phyloP scores from a whole-genome alignment of 2,797 vertebrate genomes.

The Xenops minutus region DNA sequence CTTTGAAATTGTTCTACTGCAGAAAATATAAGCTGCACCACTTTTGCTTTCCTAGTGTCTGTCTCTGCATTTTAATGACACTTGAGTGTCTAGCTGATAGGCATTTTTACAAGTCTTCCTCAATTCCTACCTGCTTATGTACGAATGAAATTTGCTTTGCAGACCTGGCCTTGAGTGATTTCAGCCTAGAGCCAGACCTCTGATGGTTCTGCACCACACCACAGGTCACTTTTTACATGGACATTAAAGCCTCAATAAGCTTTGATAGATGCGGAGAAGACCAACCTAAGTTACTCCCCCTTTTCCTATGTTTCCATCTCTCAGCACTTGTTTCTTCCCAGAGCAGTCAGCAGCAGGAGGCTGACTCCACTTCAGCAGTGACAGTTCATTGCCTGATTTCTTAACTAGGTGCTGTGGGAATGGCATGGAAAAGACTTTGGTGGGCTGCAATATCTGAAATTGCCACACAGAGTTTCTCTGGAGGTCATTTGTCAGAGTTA shows the following conservation, averaged over 20 bases:
- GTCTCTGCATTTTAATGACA: not conserved
- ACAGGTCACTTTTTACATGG: not conserved
- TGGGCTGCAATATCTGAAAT: not conserved
- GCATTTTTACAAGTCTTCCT: not conserved
- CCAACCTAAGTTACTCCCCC: not conserved
- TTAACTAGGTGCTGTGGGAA: not conserved
- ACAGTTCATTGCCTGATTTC: not conserved
- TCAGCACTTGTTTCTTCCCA: not conserved
- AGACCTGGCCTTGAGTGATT: not conserved
- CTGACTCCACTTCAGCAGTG: not conserved
- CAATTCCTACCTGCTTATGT: not conserved
- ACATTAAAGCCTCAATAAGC: not conserved
- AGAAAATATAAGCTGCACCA: not conserved
- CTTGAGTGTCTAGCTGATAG: not conserved
- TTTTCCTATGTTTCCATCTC: not conserved
- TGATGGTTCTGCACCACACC: not conserved
- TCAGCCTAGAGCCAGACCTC: not conserved
- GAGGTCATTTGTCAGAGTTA: not conserved
- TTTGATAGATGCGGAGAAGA: not conserved
- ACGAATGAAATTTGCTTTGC: not conserved
- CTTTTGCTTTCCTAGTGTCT: not conserved
- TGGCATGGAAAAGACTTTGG: constrained; percentile 12
- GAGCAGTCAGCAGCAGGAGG: not conserved
- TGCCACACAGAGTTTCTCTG: constrained; percentile 7
- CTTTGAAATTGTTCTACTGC: not conserved